A percentile compares a stretch with the other conserved stretches of the same genome.
phyloP scores from a whole-genome alignment of 2,888 invertebrate genomes.

The Electrophaes corylata region DNA sequence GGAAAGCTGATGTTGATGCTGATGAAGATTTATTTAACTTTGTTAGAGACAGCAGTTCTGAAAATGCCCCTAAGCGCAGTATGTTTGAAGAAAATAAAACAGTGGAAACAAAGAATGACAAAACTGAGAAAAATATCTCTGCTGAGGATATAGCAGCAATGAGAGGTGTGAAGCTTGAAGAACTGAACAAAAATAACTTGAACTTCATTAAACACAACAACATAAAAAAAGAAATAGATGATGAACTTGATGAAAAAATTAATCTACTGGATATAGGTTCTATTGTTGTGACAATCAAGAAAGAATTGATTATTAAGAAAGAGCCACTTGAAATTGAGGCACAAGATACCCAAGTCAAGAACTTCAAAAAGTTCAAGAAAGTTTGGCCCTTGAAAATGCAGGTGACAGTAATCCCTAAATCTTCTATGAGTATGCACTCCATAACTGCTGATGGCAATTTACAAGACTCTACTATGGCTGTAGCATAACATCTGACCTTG shows the following conservation, averaged over 20 bases:
- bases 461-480: conserved; percentile 24
- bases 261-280: conserved; percentile 65
- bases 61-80: conserved; percentile 42
- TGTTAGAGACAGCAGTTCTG: conserved; percentile 52
- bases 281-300: conserved; percentile 62
- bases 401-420: conserved; percentile 55
- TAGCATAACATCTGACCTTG: conserved; percentile 1
- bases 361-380: conserved; percentile 78
- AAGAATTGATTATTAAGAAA: conserved; percentile 68
- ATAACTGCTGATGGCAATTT: conserved; percentile 27
- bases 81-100: conserved; percentile 44
- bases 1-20: conserved; percentile 56
- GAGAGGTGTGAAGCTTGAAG: conserved; percentile 69
- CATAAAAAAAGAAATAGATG: conserved; percentile 60
- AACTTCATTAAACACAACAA: conserved; percentile 39
- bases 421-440: conserved; percentile 44
- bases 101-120: conserved; percentile 23
- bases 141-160: conserved; percentile 58
- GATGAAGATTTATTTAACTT: conserved; percentile 75
- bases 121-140: conserved; percentile 35
- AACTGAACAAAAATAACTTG: conserved; percentile 58
- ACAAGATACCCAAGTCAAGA: conserved; percentile 49
- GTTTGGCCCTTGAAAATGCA: conserved; percentile 75
- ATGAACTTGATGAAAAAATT: conserved; percentile 66
- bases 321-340: conserved; percentile 55